phyloP scores from a whole-genome alignment of 2,797 vertebrate species.

The Eulemur rubriventer region DNA sequence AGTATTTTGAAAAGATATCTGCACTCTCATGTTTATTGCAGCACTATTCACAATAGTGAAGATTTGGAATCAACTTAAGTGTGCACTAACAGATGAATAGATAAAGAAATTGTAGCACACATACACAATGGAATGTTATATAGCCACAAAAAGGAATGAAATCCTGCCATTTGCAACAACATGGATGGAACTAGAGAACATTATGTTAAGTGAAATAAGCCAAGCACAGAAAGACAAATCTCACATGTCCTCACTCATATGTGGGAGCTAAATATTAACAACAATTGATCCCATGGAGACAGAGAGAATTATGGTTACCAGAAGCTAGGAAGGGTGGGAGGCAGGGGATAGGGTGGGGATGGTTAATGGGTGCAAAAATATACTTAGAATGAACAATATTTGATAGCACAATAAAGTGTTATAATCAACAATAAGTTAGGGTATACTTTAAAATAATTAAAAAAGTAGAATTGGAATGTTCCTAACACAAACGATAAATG shows the following conservation, averaged over 20 bases:
- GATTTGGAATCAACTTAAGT: neutral
- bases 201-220: neutral
- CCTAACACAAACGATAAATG: neutral
- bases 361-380: neutral
- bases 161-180: neutral
- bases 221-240: neutral
- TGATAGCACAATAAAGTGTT: neutral
- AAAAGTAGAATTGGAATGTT: neutral
- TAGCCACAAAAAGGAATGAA: neutral
- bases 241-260: neutral
- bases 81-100: neutral
- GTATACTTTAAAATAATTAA: neutral
- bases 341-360: neutral
- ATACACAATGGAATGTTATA: neutral
- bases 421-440: neutral
- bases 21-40: neutral
- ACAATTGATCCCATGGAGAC: neutral
- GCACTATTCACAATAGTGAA: neutral
- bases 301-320: neutral
- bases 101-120: neutral
- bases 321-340: neutral
- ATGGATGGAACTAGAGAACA: neutral
- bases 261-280: neutral
- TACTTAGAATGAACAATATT: neutral
- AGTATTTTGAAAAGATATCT: neutral